phyloP scores from a whole-genome alignment of 2,888 invertebrate genomes.

The Galerucella pusilla region DNA sequence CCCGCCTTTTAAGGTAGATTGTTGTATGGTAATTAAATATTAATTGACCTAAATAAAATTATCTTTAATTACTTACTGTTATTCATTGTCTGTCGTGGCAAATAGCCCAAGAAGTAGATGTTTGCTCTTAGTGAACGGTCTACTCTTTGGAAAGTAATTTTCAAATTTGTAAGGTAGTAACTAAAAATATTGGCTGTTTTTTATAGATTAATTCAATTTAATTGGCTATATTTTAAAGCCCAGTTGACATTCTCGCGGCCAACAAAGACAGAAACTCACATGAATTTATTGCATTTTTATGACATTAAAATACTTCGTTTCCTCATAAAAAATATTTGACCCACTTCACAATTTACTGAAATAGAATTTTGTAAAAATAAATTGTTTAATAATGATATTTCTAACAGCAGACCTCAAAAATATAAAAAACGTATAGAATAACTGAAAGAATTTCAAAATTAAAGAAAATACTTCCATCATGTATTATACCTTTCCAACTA shows the following conservation, averaged over 20 bases:
- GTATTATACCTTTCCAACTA: too few relatives aligned
- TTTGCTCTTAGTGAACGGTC: background rate
- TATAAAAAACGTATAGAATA: too few relatives aligned
- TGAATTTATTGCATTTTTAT: constrained; percentile 27
- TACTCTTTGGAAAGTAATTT: background rate
- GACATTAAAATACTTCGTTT: constrained; percentile 25
- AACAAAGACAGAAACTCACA: constrained; percentile 14
- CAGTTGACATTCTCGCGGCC: constrained; percentile 13
- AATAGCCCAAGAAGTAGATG: background rate
- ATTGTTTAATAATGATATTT: too few relatives aligned
- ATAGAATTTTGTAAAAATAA: constrained; percentile 21
- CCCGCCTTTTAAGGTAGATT: too few relatives aligned
- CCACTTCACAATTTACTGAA: constrained; percentile 19
- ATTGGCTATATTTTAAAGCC: constrained; percentile 7
- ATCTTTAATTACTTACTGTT: too few relatives aligned
- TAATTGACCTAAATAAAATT: too few relatives aligned
- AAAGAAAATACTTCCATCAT: too few relatives aligned
- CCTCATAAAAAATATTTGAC: constrained; percentile 26
- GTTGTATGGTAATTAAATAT: too few relatives aligned
- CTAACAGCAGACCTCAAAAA: too few relatives aligned
- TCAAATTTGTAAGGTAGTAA: background rate
- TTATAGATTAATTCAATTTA: constrained; percentile 10
- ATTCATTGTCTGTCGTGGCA: background rate
- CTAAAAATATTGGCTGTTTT: background rate
- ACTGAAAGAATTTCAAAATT: too few relatives aligned